These are phyloP conservation scores for Glandiceps talaboti DNA, from an alignment of 53 echinoderm and acorn worm genomes.

Conservation along the genomic window DNA sequence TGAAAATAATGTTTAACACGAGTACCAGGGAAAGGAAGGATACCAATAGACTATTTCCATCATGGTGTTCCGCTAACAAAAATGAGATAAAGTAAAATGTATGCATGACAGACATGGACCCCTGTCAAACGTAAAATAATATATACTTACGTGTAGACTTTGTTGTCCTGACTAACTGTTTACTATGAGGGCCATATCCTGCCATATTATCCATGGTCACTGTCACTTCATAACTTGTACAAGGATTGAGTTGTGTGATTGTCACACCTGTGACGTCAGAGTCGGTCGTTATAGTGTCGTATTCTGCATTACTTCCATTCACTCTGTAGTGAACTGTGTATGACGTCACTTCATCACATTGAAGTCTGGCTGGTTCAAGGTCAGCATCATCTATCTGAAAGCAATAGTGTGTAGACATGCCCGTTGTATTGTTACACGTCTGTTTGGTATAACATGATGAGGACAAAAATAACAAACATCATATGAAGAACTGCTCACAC, in stretches of 20 bases:
- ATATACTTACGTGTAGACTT: neutral
- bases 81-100: too few relatives aligned
- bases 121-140: too few relatives aligned
- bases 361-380: neutral
- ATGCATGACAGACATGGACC: too few relatives aligned
- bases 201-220: neutral
- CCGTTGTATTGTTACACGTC: too few relatives aligned
- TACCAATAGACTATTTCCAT: too few relatives aligned
- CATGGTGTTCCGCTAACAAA: too few relatives aligned
- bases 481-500: too few relatives aligned
- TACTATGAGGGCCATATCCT: neutral
- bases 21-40: too few relatives aligned
- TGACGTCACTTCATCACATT: neutral
- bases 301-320: neutral
- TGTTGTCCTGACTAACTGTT: neutral
- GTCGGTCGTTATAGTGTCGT: neutral
- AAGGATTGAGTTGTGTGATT: neutral
- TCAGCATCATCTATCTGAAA: neutral
- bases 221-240: neutral
- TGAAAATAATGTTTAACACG: too few relatives aligned
- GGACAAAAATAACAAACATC: too few relatives aligned
- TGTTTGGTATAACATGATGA: too few relatives aligned
- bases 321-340: neutral
- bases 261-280: neutral
- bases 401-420: too few relatives aligned